A percentile compares a stretch with the other conserved stretches of the same genome.
These are phyloP conservation scores for Pomacea canaliculata DNA, from an alignment of 2,888 invertebrate species.

Conservation along the genomic window DNA sequence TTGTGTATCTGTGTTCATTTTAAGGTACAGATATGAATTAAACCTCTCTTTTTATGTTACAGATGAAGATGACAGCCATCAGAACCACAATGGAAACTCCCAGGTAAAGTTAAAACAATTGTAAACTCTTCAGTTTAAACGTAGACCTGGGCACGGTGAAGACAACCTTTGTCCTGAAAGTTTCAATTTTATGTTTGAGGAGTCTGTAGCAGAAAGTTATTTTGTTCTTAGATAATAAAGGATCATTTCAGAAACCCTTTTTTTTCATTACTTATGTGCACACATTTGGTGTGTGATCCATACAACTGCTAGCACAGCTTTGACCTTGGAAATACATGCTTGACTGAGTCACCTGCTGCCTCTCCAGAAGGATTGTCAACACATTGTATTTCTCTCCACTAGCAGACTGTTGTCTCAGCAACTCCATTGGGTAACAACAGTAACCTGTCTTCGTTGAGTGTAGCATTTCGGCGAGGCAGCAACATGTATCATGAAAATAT, in stretches of 20 bases:
- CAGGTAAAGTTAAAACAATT: conserved; percentile 35
- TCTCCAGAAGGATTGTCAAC: too few species aligned
- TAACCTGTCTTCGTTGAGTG: conserved; percentile 31
- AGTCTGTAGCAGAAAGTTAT: too few species aligned
- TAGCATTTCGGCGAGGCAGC: conserved; percentile 45
- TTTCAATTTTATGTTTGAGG: too few species aligned
- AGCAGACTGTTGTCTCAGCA: not conserved
- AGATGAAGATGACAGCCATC: conserved; percentile 43
- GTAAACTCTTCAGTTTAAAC: too few species aligned
- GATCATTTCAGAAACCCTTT: too few species aligned
- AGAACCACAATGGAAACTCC: conserved; percentile 54
- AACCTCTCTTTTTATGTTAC: conserved; percentile 10
- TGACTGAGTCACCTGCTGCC: too few species aligned
- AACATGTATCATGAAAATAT: conserved; percentile 47
- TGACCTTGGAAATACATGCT: too few species aligned
- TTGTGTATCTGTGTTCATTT: too few species aligned
- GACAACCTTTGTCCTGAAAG: not conserved
- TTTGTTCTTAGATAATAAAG: too few species aligned
- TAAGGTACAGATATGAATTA: not conserved
- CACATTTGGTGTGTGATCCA: too few species aligned
- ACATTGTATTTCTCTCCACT: conserved; percentile 7
- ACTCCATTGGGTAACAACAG: conserved; percentile 9
- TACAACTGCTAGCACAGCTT: too few species aligned
- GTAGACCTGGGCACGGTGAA: not conserved
- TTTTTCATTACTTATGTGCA: too few species aligned